A percentile compares a stretch with the other conserved stretches of the same genome.
These are phyloP conservation scores for Podargus strigoides DNA, from an alignment of 2,797 vertebrate species.

Conservation along the genomic window DNA sequence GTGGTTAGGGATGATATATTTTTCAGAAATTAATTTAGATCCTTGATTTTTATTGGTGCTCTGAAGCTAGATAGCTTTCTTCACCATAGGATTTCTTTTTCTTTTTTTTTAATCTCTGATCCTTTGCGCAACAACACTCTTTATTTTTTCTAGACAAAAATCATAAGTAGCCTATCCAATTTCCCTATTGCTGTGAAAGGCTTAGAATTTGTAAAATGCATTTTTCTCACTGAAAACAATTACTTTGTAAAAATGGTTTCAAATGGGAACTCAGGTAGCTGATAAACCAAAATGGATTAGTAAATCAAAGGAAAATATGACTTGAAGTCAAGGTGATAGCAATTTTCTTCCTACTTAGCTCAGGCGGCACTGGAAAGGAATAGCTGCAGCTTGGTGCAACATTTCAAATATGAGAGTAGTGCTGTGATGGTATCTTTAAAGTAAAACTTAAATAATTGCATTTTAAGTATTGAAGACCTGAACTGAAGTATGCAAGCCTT, in stretches of 20 bases:
- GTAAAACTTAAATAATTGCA: not conserved
- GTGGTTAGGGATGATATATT: not conserved
- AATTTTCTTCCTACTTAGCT: constrained; percentile 14
- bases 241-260: not conserved
- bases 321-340: not conserved
- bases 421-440: not conserved
- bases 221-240: constrained; percentile 23
- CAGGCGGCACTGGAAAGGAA: not conserved
- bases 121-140: not conserved
- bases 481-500: not conserved
- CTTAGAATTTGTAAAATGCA: not conserved
- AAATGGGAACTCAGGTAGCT: not conserved
- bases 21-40: not conserved
- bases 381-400: not conserved
- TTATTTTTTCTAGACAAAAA: not conserved
- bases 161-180: not conserved
- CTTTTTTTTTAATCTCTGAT: not conserved
- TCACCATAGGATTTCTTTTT: not conserved
- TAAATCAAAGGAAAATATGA: constrained; percentile 39
- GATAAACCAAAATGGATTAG: constrained; percentile 33
- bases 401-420: not conserved
- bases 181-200: not conserved
- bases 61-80: not conserved
- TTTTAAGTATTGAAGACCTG: not conserved
- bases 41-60: not conserved